These are phyloP conservation scores for Danionella dracula DNA, from an alignment of 2,797 vertebrate species.

Conservation along the genomic window DNA sequence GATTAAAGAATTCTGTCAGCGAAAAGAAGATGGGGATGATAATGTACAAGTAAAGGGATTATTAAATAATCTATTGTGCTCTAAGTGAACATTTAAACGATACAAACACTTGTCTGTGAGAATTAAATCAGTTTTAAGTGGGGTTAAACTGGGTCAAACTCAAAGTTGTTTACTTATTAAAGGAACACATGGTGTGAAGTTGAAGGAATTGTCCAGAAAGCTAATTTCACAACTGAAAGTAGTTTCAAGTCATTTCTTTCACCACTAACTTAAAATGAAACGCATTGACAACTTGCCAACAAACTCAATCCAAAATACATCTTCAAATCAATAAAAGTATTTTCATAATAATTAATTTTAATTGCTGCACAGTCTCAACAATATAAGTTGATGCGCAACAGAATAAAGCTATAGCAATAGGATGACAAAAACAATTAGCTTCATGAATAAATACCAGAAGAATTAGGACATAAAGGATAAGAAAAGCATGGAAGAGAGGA, in stretches of 20 bases:
- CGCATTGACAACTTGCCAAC: neutral
- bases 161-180: constrained; percentile 10
- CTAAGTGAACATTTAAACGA: neutral
- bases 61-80: neutral
- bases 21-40: too few species aligned
- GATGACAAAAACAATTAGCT: neutral
- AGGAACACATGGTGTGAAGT: neutral
- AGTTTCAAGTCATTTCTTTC: too few species aligned
- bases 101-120: neutral
- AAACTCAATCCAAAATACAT: neutral
- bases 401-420: neutral
- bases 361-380: neutral
- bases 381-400: neutral
- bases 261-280: too few species aligned
- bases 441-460: neutral
- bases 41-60: too few species aligned
- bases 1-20: neutral
- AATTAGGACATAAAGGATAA: constrained; percentile 20
- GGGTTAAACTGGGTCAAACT: constrained; percentile 15
- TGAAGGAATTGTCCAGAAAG: constrained; percentile 16
- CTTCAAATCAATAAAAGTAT: constrained; percentile 1
- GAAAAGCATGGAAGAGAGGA: constrained; percentile 40
- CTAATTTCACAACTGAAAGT: neutral
- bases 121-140: neutral
- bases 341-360: neutral